Evolutionary conservation across 2,113 vertebrate species (phyloP), one percentile per base, ranked within the genome.

Genomic region (Passer domesticus): DNA sequence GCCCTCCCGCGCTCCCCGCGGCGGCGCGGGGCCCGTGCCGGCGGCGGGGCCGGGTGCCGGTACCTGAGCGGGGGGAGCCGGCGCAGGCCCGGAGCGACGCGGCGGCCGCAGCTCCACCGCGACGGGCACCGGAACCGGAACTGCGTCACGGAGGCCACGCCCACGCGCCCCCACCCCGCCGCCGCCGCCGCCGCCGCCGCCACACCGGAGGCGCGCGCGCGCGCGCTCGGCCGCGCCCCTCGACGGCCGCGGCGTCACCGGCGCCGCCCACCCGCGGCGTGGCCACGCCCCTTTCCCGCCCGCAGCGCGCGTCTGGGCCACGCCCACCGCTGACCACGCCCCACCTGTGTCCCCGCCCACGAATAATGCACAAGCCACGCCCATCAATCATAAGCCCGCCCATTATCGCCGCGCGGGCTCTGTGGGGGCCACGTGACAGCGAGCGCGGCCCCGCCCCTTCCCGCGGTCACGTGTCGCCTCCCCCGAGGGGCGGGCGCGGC

Each of bases 321-420:
- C 69, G 3, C 68, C 59, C n/a, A 5, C 3, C 3, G 1, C 0
- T 2, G 15, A 0, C 13, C 70, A 3, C 70, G n/a, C 60, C 59
- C 35, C 2, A 1, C 1, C 35, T 37, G 0, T 10, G 3, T 3
- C 1, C 4, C 37, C 76, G 31, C 49, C 47, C 76, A 53, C 7
- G 7, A 7, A 0, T 19, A 1, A 0, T 3, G 3, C 2, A 4
- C 0, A 15, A 0, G 0, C 43, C 62, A 4, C 37, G 46, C 83
- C 62, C 17, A 2, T 2, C 1, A 1, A 7, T 0, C 0, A 0
- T 0, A 1, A 27, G 16, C 1, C 33, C 6, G 16, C 5, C 30
- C 35, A 4, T 1, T 3, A 18, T 0, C 1, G 3, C 3, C 0
- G 20, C 25, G 5, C 20, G 1, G 10, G 0, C 10, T 6, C 24